Evolutionary conservation across 30 jellyfish, hydroid and myxozoan species (phyloP), one percentile per base, ranked within the genome.

Genomic region (Chrysaora quinquecirrha): DNA sequence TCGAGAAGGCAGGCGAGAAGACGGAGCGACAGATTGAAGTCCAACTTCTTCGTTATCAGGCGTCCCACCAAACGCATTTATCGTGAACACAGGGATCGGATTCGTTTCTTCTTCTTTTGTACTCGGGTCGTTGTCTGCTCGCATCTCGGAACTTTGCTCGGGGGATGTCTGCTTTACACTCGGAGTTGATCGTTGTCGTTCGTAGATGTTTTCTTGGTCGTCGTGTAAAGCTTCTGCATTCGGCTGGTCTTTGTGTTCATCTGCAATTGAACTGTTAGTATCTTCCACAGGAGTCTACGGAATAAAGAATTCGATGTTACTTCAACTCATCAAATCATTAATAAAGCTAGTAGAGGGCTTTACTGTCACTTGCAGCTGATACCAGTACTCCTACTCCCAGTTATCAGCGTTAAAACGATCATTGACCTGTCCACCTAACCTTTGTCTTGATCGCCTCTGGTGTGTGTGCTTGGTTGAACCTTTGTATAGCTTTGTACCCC

Each of bases 31-130:
- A 1, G 82, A 82, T 7, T 10, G 22, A 0, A 16, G 48, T 30
- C 43, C 73, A 2, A 28, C 19, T 1, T n/a, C 76, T 1, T 56
- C 85, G 30, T 80, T 46, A 1, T 6, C 73, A 0, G 85, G 80
- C 24, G 78, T 54, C 33, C 80, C 84, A 16, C 90, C 92, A 58
- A 82, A 82, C 52, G 92, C 92, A 54, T 82, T 82, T 31, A 68
- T 82, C 3, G 92, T 82, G 14, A 82, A 21, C 34, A 23, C 22
- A 14, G 92, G 85, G 16, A 65, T 3, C 1, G 67, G 82, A 66
- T 31, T 31, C 10, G 12, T 2, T 12, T 30, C 83, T 30, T 75
- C 87, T 19, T 75, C 73, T 0, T 9, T 43, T 43, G 9, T 16
- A 43, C 58, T 43, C 58, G 9, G 12, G 58, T 16, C 9, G 12